A percentile compares a stretch with the other conserved stretches of the same genome.
Conservation (phyloP, 2,113 vertebrate genomes). For the Agelaius tricolor region DNA sequence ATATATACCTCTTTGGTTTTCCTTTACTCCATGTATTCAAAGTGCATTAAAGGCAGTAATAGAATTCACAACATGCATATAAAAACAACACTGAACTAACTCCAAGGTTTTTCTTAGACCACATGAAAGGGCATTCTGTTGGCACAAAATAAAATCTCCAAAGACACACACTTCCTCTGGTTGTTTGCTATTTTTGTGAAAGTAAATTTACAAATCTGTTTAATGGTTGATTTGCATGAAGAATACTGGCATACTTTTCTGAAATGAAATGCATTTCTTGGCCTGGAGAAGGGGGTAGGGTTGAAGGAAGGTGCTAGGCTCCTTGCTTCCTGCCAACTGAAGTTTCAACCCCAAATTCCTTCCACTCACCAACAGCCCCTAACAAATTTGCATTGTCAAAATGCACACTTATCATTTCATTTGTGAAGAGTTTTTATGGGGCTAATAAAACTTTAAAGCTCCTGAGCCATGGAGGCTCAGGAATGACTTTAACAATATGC, state of each 20-base stretch:
- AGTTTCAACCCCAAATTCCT: conserved; percentile 67
- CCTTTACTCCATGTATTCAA: background rate
- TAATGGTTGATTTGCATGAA: conserved; percentile 5
- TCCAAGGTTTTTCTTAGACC: background rate
- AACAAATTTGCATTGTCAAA: conserved; percentile 74
- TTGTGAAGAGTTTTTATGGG: conserved; percentile 75
- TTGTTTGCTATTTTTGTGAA: background rate
- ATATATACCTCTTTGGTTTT: background rate
- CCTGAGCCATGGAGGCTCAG: conserved; percentile 31
- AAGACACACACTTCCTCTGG: background rate
- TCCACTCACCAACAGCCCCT: conserved; percentile 69
- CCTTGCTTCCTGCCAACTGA: conserved; percentile 59
- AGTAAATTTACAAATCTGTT: background rate
- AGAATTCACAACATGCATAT: background rate
- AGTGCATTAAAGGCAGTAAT: background rate
- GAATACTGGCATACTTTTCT: background rate
- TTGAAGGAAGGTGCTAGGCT: background rate
- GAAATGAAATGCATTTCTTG: conserved; percentile 17
- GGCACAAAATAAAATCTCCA: background rate
- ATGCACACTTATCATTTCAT: conserved; percentile 72
- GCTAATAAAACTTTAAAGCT: conserved; percentile 80
- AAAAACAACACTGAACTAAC: background rate
- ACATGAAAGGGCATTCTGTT: background rate
- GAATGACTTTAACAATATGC: conserved; percentile 37
- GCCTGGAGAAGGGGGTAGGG: background rate